Base-by-base conservation (phyloP, 2,797 vertebrate species). In the Babyrousa celebensis region DNA sequence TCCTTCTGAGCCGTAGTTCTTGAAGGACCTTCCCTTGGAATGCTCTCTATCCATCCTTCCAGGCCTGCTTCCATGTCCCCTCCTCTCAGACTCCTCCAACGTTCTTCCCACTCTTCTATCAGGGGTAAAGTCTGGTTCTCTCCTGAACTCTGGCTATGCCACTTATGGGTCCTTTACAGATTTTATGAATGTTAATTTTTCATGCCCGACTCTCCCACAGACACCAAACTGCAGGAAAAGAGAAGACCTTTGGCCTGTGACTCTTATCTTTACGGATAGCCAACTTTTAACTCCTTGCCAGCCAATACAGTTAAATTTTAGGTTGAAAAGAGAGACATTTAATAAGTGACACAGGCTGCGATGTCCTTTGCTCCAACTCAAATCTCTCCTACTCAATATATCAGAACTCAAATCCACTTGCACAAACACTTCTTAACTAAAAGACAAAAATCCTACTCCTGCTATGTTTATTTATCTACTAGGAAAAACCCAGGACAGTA, bases 251-350 rank as follows among this genome's bases (percentile, higher is more conserved):
- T 68, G 72, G 27, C 60, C 89, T 36, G 17, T 67, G 75, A 43
- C 74, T 20, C 75, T 94, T 67, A 90, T 82, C 82, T 85, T 91
- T 20, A 85, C 40, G 23, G 9, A 52, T 29, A 68, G 72, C 54
- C 85, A 95, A 94, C 54, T 87, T 96, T 60, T 17, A 92, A 25
- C 62, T 90, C 77, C 56, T 70, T 67, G 58, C n/a, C 48, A 72
- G 54, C 20, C 72, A 85, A 74, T 14, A 15, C 40, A 91, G 65
- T 70, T 85, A 85, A 71, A 32, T 67, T 77, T 60, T 20, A 29
- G 67, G 11, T 71, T 27, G 36, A 72, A 32, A 29, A 29, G 86
- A 67, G 17, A 91, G 17, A 93, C 29, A 92, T 23, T 74, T 90
- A 85, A 65, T 54, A 86, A 87, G 89, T 63, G 72, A 95, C 16